Evolutionary conservation across 1,140 invertebrate genomes (phyloP).

Genomic region (Drosophila saltans): DNA sequence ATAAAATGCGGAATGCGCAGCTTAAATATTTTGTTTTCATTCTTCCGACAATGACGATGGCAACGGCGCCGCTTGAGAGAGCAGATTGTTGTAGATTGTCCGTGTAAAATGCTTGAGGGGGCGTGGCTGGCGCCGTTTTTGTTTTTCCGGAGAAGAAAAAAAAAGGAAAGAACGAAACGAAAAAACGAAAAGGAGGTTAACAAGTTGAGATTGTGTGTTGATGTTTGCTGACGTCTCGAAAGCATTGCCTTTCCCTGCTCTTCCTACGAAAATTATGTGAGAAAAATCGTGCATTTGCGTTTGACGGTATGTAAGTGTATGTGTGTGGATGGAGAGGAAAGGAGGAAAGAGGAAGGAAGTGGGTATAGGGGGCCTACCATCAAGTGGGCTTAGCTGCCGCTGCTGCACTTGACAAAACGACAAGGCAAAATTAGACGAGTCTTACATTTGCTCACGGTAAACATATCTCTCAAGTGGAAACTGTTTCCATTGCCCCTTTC

Average conservation of each 20-base stretch:
- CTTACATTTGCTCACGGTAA: constrained; percentile 59
- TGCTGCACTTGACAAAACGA: constrained; percentile 39
- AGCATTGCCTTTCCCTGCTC: constrained; percentile 17
- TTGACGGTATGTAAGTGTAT: neutral
- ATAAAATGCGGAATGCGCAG: constrained; percentile 42
- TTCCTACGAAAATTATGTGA: constrained; percentile 44
- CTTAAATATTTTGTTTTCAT: constrained; percentile 74
- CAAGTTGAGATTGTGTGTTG: constrained; percentile 64
- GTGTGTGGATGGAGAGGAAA: too few relatives aligned
- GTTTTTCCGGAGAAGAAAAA: neutral
- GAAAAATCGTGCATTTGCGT: constrained; percentile 54
- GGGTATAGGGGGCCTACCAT: constrained; percentile 14
- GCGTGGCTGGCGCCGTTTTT: constrained; percentile 19
- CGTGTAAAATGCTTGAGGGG: constrained; percentile 53
- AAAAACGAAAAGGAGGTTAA: constrained; percentile 67
- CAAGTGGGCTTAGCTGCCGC: constrained; percentile 58
- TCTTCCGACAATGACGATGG: constrained; percentile 54
- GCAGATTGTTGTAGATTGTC: constrained; percentile 61
- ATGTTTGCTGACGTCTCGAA: constrained; percentile 48
- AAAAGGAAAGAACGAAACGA: neutral
- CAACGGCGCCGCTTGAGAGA: constrained; percentile 49
- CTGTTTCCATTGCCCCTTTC: constrained; percentile 53
- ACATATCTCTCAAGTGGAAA: constrained; percentile 68
- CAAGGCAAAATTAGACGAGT: constrained; percentile 52
- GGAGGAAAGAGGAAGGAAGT: neutral